A percentile compares a stretch with the other conserved stretches of the same genome.
Evolutionary conservation across 2,797 vertebrate genomes (phyloP).

Genomic region (Pseudotriccus pelzelni): DNA sequence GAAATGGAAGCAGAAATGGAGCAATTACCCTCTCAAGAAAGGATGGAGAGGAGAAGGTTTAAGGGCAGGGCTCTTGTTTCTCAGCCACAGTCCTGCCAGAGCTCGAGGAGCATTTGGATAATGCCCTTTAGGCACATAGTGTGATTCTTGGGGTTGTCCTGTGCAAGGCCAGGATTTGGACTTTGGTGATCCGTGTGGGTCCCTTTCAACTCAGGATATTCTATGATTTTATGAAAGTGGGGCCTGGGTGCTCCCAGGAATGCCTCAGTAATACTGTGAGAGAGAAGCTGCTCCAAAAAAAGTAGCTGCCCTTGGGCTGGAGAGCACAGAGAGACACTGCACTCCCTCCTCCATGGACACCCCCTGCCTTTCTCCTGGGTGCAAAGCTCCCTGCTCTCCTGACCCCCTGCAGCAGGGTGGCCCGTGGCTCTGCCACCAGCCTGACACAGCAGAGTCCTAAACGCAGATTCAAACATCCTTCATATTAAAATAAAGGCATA

Average conservation of each 20-base stretch:
- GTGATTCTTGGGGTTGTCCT: background rate
- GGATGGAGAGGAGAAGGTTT: background rate
- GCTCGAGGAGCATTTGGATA: background rate
- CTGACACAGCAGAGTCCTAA: background rate
- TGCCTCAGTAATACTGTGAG: background rate
- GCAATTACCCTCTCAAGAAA: background rate
- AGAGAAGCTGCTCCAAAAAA: background rate
- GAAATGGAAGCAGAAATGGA: background rate
- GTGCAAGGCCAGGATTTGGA: background rate
- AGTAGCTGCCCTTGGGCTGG: background rate
- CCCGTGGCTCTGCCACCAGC: background rate
- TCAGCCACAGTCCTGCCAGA: background rate
- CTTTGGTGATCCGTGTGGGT: background rate
- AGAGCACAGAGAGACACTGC: background rate
- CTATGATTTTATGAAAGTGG: background rate
- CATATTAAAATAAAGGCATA: background rate
- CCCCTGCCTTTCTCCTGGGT: background rate
- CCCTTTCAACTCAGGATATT: background rate
- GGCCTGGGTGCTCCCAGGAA: background rate
- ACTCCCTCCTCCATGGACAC: accelerated
- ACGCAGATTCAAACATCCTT: background rate
- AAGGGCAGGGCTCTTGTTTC: background rate
- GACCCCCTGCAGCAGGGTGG: background rate
- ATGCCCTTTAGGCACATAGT: background rate
- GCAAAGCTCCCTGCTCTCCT: background rate